Percentiles rank a stretch among this genome's conserved stretches.
Evolutionary conservation across 2,888 invertebrate genomes (phyloP).

Genomic region (Acholoe squamosa): DNA sequence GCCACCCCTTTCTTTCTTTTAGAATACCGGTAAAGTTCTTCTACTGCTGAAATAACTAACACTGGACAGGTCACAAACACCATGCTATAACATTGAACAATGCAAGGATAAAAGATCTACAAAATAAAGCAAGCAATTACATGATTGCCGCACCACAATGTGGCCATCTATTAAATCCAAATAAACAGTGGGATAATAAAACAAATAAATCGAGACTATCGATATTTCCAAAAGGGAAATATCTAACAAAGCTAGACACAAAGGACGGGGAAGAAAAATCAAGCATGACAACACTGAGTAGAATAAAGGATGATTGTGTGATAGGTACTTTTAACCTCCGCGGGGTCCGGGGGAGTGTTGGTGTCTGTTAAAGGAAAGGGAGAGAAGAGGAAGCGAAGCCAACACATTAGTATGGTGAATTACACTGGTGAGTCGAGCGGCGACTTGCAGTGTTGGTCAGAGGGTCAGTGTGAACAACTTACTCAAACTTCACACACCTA

Average conservation of each 20-base stretch:
- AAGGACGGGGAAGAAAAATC: not conserved
- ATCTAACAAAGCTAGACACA: not conserved
- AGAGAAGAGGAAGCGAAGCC: slow-evolving; percentile 36
- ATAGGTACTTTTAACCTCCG: slow-evolving; percentile 56
- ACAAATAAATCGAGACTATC: not conserved
- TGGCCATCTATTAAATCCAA: not conserved
- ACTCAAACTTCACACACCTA: not conserved
- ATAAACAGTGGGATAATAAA: not conserved
- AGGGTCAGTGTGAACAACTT: not conserved
- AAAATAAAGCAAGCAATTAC: not conserved
- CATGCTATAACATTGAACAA: not conserved
- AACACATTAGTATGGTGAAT: slow-evolving; percentile 34
- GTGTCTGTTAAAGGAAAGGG: slow-evolving; percentile 12
- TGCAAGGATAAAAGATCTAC: not conserved
- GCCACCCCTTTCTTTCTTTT: no score
- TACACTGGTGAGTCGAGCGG: not conserved
- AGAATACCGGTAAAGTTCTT: not conserved
- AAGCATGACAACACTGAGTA: slow-evolving; percentile 41
- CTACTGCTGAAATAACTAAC: not conserved
- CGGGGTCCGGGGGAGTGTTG: slow-evolving; percentile 13
- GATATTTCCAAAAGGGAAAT: not conserved
- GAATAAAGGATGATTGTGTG: not conserved
- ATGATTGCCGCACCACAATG: not conserved
- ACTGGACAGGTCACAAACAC: not conserved
- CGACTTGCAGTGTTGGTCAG: not conserved